These are phyloP conservation scores for Tragelaphus oryx DNA, from an alignment of 2,797 vertebrate genomes.

Conservation along the genomic window DNA sequence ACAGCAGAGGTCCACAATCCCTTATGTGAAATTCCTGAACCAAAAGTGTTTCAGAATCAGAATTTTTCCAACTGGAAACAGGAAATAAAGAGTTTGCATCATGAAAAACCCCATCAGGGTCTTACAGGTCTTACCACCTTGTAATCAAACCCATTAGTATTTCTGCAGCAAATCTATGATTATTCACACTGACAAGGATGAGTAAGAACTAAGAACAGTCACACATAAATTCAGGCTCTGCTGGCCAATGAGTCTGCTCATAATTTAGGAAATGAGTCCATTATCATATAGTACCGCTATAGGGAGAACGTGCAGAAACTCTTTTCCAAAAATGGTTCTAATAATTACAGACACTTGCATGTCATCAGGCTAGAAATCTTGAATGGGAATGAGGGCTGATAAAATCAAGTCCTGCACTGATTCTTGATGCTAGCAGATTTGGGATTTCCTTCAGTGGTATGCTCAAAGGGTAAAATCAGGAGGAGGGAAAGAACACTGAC, in stretches of 20 bases:
- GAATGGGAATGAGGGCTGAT: background rate
- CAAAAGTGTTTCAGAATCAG: background rate
- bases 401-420: background rate
- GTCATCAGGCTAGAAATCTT: background rate
- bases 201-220: background rate
- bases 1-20: background rate
- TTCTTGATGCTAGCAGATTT: background rate
- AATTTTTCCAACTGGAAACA: background rate
- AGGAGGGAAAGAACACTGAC: background rate
- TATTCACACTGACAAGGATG: background rate
- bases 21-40: background rate
- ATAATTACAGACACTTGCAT: background rate
- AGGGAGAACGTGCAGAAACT: background rate
- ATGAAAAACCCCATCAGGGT: background rate
- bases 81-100: background rate
- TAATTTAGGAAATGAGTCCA: background rate
- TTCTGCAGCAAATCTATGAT: background rate
- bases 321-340: background rate
- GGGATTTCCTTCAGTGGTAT: background rate
- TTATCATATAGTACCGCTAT: background rate
- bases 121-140: background rate
- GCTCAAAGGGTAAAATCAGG: background rate
- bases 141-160: slow-evolving; percentile 17
- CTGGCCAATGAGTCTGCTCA: background rate
- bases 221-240: background rate